Evolutionary conservation across 2,888 invertebrate species (phyloP).

Genomic region (Oscheius sp.): DNA sequence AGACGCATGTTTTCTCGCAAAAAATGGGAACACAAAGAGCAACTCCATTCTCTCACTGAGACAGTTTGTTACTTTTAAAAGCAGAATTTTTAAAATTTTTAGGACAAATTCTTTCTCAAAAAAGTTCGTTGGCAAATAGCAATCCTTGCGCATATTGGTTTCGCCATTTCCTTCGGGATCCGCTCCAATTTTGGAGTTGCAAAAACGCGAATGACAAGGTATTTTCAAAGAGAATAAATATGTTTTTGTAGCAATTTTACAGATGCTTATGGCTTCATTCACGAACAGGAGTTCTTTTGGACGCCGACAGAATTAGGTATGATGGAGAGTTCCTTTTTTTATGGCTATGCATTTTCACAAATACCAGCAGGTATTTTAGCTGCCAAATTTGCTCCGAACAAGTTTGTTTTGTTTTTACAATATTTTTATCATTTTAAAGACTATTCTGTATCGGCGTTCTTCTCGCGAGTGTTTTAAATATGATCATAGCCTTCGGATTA

Average conservation of each 20-base stretch:
- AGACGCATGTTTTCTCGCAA: conserved; percentile 46
- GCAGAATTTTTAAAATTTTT: conserved; percentile 19
- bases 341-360: conserved; percentile 96
- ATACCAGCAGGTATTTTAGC: conserved; percentile 97
- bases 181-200: conserved; percentile 87
- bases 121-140: conserved; percentile 71
- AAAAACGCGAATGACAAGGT: conserved; percentile 82
- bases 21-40: conserved; percentile 52
- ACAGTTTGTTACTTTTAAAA: conserved; percentile 29
- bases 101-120: conserved; percentile 71
- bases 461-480: conserved; percentile 87
- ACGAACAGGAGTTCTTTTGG: conserved; percentile 61
- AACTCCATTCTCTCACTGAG: conserved; percentile 46
- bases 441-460: conserved; percentile 95
- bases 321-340: conserved; percentile 96
- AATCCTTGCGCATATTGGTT: conserved; percentile 71
- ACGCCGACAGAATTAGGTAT: conserved; percentile 75
- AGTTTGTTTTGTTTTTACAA: conserved; percentile 70
- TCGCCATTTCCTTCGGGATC: conserved; percentile 65
- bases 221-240: too few relatives aligned
- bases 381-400: conserved; percentile 92
- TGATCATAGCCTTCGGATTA: conserved; percentile 88
- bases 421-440: conserved; percentile 72
- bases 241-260: conserved; percentile 66
- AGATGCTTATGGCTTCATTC: conserved; percentile 52